A percentile compares a stretch with the other conserved stretches of the same genome.
phyloP scores from a whole-genome alignment of 2,113 vertebrate species.

The Rhinopomastus cyanomelas region DNA sequence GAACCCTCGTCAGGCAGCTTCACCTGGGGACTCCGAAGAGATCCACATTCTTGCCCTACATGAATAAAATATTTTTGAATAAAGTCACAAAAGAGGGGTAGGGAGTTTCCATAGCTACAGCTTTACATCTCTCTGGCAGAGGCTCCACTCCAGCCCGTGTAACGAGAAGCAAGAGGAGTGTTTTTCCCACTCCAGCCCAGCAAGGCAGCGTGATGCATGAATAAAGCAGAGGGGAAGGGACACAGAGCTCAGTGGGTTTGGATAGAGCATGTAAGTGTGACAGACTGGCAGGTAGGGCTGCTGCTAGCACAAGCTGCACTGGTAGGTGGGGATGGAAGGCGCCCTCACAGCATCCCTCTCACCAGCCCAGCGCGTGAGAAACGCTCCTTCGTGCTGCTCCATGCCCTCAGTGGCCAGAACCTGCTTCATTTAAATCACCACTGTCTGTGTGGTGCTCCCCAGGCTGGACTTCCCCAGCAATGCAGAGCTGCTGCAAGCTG shows the following conservation, averaged over 20 bases:
- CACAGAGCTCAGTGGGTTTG: neutral
- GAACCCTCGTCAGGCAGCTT: neutral
- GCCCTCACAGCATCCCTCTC: neutral
- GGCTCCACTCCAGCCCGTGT: neutral
- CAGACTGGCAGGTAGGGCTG: neutral
- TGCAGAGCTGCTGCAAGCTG: neutral
- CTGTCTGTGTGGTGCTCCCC: neutral
- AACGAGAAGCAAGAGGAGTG: neutral
- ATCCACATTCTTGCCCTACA: neutral
- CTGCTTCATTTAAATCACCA: neutral
- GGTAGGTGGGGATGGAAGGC: neutral
- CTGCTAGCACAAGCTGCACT: fast-evolving
- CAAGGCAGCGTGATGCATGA: neutral
- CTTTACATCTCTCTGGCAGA: neutral
- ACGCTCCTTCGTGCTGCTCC: neutral
- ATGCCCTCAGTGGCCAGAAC: fast-evolving
- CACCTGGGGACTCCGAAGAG: neutral
- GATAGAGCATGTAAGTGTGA: neutral
- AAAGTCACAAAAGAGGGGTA: neutral
- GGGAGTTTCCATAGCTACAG: constrained; percentile 71
- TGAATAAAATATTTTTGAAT: too few relatives aligned
- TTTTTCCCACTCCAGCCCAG: neutral
- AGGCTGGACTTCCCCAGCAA: neutral
- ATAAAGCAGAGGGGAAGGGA: neutral
- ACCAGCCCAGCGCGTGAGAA: fast-evolving